These are phyloP conservation scores for Hyles lineata DNA, from an alignment of 2,888 invertebrate genomes.

Conservation along the genomic window DNA sequence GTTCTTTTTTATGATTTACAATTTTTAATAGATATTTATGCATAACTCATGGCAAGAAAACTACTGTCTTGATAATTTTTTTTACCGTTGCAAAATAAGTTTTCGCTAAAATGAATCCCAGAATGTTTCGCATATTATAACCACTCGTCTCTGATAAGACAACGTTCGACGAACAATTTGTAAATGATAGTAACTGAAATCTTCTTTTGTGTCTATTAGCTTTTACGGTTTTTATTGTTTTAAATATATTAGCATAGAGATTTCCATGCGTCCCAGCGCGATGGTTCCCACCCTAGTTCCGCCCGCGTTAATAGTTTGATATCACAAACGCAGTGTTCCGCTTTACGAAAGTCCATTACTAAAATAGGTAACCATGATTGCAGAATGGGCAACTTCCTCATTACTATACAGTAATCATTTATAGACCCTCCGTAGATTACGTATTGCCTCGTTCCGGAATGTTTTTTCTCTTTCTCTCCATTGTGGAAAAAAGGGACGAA, in stretches of 20 bases:
- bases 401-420: slow-evolving; percentile 29
- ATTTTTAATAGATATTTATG: no score
- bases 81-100: no score
- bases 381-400: slow-evolving; percentile 30
- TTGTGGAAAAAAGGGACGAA: not conserved
- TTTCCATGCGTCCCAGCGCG: no score
- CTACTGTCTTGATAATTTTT: no score
- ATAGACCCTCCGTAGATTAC: slow-evolving; percentile 28
- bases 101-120: no score
- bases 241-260: not conserved
- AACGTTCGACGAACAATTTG: no score
- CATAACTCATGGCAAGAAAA: no score
- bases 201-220: not conserved
- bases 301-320: slow-evolving; percentile 1
- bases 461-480: not conserved
- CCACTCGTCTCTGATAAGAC: no score
- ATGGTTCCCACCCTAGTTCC: slow-evolving; percentile 11
- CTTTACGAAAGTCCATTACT: slow-evolving; percentile 24
- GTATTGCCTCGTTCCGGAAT: slow-evolving; percentile 16
- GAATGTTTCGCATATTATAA: no score
- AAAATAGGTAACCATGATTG: slow-evolving; percentile 21
- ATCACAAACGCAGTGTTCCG: slow-evolving; percentile 25
- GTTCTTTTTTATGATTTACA: no score
- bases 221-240: not conserved
- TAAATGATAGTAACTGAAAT: not conserved